These are phyloP conservation scores for Delia radicum DNA, from an alignment of 1,140 invertebrate genomes.

Conservation along the genomic window DNA sequence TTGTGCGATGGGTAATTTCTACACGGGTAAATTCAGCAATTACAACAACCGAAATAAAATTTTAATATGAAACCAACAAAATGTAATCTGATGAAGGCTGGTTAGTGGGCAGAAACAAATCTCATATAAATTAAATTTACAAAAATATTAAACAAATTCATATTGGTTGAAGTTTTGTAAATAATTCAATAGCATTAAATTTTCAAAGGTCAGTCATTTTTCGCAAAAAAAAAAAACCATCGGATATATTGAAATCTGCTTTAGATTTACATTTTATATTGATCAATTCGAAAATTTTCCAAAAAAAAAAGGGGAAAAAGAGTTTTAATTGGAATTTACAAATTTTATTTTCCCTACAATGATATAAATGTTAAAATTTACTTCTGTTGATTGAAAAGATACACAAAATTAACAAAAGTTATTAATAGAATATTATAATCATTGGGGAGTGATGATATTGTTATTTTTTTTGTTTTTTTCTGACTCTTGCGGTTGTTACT, in stretches of 20 bases:
- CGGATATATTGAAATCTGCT: background rate
- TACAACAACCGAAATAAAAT: background rate
- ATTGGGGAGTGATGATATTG: too few species aligned
- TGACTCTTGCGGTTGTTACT: too few species aligned
- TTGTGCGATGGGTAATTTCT: too few species aligned
- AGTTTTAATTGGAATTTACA: background rate
- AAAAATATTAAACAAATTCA: background rate
- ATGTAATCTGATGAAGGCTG: background rate
- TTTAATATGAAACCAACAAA: background rate
- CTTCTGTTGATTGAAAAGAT: too few species aligned
- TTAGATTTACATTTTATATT: too few species aligned
- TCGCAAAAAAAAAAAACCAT: background rate
- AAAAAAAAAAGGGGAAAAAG: background rate
- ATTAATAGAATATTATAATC: too few species aligned
- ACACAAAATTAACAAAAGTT: too few species aligned
- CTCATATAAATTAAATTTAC: background rate
- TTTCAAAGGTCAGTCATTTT: background rate
- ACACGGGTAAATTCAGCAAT: too few species aligned
- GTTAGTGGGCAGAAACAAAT: background rate
- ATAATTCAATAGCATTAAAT: background rate
- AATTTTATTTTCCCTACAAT: background rate
- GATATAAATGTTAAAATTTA: too few species aligned
- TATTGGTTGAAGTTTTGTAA: background rate
- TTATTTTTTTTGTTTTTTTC: too few species aligned
- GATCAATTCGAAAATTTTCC: too few species aligned